Conservation (phyloP, 2,797 vertebrate genomes). For the Onychomys torridus region DNA sequence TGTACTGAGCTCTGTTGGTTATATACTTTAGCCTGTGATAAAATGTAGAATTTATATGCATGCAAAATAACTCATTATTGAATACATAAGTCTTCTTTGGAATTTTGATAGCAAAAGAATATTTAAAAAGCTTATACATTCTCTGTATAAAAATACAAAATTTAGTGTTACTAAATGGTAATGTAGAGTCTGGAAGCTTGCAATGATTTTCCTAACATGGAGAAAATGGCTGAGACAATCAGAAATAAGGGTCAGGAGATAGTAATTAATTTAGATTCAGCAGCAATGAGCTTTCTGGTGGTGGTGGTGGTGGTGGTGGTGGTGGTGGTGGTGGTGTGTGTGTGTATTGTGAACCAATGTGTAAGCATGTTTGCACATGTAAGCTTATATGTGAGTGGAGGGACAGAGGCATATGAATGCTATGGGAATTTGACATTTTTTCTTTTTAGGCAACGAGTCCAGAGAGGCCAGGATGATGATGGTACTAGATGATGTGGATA, state of each 20-base stretch:
- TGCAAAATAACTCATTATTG: not conserved
- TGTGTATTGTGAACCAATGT: not conserved
- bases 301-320: no score
- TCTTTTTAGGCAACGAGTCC: not conserved
- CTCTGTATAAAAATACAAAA: not conserved
- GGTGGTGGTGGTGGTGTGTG: no score
- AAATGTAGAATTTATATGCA: not conserved
- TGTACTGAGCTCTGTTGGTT: conserved; percentile 8
- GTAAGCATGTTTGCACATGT: not conserved
- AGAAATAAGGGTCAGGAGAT: not conserved
- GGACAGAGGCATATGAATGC: not conserved
- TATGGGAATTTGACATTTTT: not conserved
- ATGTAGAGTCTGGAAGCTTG: not conserved
- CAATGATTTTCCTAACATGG: not conserved
- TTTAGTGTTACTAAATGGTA: not conserved
- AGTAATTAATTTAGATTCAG: not conserved
- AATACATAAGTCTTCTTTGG: not conserved
- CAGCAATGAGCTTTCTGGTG: not conserved
- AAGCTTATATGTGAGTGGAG: not conserved
- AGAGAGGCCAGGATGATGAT: conserved; percentile 1
- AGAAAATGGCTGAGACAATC: not conserved
- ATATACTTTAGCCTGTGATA: not conserved
- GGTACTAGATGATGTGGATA: not conserved
- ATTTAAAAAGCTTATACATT: not conserved
- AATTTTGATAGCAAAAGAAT: conserved; percentile 24